phyloP scores from a whole-genome alignment of 2,113 vertebrate species.

The Hemibagrus wyckioides region DNA sequence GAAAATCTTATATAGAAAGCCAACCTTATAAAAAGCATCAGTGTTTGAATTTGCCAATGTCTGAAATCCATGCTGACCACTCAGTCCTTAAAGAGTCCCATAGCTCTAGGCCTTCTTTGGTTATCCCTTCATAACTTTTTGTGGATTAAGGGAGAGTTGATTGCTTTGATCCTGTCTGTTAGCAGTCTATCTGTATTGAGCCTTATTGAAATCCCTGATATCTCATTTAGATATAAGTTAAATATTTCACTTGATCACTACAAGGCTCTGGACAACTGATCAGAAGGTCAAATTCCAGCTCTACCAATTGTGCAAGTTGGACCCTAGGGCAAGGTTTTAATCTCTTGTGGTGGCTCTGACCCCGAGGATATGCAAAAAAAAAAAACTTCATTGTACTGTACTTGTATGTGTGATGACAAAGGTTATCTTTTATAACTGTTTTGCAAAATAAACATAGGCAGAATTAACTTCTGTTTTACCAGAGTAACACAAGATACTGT shows the following conservation, averaged over 20 bases:
- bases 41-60: neutral
- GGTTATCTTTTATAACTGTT: neutral
- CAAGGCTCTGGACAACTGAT: too few relatives aligned
- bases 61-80: neutral
- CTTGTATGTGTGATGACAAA: neutral
- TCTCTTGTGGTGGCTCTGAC: too few relatives aligned
- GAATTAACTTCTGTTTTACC: neutral
- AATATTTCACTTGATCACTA: neutral
- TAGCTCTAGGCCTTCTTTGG: neutral
- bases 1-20: neutral
- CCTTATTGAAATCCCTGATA: neutral
- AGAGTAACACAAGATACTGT: neutral
- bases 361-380: neutral
- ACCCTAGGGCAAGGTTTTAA: too few relatives aligned
- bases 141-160: too few relatives aligned
- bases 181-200: too few relatives aligned
- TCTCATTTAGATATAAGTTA: neutral
- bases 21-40: neutral
- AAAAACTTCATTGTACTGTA: neutral
- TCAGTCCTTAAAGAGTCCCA: neutral
- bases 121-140: neutral
- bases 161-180: too few relatives aligned
- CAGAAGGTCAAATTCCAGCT: too few relatives aligned
- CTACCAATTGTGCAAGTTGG: too few relatives aligned
- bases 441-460: neutral